Evolutionary conservation across 2,797 vertebrate species (phyloP), one percentile per base, ranked within the genome.

Genomic region (Poeciliopsis infans): DNA sequence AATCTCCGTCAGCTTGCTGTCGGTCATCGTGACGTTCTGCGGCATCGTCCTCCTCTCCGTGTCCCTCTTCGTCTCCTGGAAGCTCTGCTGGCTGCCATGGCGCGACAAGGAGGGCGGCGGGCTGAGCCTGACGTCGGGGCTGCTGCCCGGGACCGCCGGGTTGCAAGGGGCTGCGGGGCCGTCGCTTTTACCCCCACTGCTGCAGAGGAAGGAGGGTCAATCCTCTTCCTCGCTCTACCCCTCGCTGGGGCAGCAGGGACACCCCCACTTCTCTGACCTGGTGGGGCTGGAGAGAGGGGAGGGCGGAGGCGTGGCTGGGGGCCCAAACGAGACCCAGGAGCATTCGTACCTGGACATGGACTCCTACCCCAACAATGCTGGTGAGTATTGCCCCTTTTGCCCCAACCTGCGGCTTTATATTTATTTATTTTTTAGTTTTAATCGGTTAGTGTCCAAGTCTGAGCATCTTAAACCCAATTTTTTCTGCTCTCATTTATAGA

Each of bases 61-160:
- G 79, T 98, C 97, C 18, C 96, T 98, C 86, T 98, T 98, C n/a
- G 97, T 98, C 83, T 98, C 97, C 57, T 98, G 97, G 97, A 98
- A 98, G 92, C 94, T 98, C 51, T 98, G 97, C 94, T 98, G 97
- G 97, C 92, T 98, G 90, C 97, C 97, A 90, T 98, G 97, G 97
- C 87, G 97, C 84, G 97, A 98, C 95, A 97, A 97, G 84, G 95
- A 96, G 83, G 97, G 97, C 0, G 96, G 96, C 13, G 96, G 96
- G 0, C 94, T 96, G 70, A 96, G 96, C 83, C 85, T 96, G 94
- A 90, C 96, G 55, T 95, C 95, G 0, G 95, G 95, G 64, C 91
- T 97, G 87, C 95, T 98, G 82, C 96, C 96, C 0, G 95, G 96
- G 1, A 96, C 95, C 41, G 93, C 93, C 10, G 93, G 95, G 55